phyloP scores from a whole-genome alignment of 2,888 invertebrate genomes.

The Acleris literana region DNA sequence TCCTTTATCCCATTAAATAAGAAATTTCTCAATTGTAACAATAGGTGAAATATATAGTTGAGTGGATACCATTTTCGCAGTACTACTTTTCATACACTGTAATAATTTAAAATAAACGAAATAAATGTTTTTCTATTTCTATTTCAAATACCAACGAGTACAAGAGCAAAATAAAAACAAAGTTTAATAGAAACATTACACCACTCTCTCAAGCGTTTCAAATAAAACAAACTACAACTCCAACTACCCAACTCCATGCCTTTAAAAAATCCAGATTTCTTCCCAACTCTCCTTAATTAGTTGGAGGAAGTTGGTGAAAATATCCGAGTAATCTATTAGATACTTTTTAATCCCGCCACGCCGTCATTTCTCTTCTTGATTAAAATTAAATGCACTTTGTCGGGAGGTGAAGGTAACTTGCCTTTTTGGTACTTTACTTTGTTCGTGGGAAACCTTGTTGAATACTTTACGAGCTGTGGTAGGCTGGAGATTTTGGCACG shows the following conservation, averaged over 20 bases:
- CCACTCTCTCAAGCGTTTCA: background rate
- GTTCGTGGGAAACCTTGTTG: no score
- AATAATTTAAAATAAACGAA: no score
- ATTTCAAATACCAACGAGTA: no score
- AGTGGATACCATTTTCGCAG: no score
- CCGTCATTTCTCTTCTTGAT: slow-evolving; percentile 11
- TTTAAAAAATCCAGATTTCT: slow-evolving; percentile 29
- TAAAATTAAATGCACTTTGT: slow-evolving; percentile 15
- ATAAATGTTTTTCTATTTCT: no score
- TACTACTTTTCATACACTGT: no score
- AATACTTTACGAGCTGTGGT: no score
- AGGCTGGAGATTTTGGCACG: no score
- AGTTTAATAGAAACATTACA: background rate
- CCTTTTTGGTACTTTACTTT: background rate
- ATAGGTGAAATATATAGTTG: no score
- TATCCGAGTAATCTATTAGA: slow-evolving; percentile 21
- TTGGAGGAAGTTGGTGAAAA: slow-evolving; percentile 17
- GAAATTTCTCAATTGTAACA: no score
- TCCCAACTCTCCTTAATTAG: slow-evolving; percentile 23
- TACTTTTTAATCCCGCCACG: slow-evolving; percentile 23
- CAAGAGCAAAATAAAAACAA: no score
- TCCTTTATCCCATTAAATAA: no score
- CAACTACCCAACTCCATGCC: slow-evolving; percentile 21
- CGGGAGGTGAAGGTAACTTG: background rate
- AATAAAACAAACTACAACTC: slow-evolving; percentile 12